Conservation (phyloP, 1,140 invertebrate species). For the Dreissena rostriformis region DNA sequence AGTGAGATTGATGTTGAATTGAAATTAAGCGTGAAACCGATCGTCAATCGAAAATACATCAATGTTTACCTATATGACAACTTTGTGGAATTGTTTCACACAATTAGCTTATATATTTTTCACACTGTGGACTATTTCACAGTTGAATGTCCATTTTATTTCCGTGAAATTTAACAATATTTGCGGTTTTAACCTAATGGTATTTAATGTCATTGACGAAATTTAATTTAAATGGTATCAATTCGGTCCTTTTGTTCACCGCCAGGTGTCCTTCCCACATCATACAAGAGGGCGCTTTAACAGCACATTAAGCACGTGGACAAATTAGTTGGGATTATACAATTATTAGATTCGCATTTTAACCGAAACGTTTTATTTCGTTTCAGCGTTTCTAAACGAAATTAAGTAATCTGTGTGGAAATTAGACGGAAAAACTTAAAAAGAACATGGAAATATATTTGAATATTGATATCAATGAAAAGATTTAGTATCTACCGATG, state of each 20-base stretch:
- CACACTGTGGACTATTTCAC: no score
- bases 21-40: no score
- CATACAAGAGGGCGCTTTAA: conserved; percentile 40
- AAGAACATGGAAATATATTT: no score
- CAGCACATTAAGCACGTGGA: conserved; percentile 45
- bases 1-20: no score
- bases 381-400: background rate
- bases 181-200: conserved; percentile 27
- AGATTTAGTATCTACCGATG: no score
- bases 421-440: background rate
- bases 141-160: no score
- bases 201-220: conserved; percentile 40
- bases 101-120: no score
- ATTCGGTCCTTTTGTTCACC: conserved; percentile 27
- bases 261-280: conserved; percentile 52
- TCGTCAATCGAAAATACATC: no score
- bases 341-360: conserved; percentile 35
- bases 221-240: conserved; percentile 57
- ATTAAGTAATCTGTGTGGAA: background rate
- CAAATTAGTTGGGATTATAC: conserved; percentile 45
- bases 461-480: no score
- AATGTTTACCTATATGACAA: no score
- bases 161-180: background rate
- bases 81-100: no score
- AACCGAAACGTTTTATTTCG: conserved; percentile 23